Base-by-base conservation (phyloP, 2,113 vertebrate species). In the Etia nguti region DNA sequence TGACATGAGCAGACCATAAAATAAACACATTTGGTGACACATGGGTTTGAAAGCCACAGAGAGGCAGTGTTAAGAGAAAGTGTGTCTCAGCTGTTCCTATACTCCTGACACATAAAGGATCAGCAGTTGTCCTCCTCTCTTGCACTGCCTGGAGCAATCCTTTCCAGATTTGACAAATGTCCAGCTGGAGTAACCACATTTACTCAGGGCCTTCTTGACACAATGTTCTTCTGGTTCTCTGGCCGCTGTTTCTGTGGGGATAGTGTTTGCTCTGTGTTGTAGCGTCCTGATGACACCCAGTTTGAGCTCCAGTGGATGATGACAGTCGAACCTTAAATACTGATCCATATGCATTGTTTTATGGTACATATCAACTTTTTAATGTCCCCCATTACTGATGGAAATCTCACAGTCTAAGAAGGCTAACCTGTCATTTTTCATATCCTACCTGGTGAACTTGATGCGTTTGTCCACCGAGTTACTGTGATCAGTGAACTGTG, bases 391-490 rank as follows among this genome's bases (percentile, higher is more conserved):
- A 38, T 38, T 65, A 65, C 34, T 5, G 18, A 38, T 38, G 60
- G 34, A 1, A 38, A 10, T 65, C 60, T 65, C 20, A 38, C 60
- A 65, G 60, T 65, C 60, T 38, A 65, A 38, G 10, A 38, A 65
- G 34, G 20, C 60, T 65, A 22, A 34, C 60, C 3, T 22, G 52
- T 2, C 10, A 6, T 6, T 22, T 22, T 54, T 54, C 20, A 54
- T 54, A 54, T 54, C 10, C 34, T 65, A 13, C 20, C 60, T 38
- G 34, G 1, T 65, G 60, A 65, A 38, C 34, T 2, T n/a, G n/a
- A 65, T 65, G 60, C 2, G 1, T 10, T 65, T 20, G 60, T 38
- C 10, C 34, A 65, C 10, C 0, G 0, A 13, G 60, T 65, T 65
- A 65, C 18, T 38, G 10, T n/a, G 60, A 65, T 34, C 59, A 62